Evolutionary conservation across 2,888 invertebrate species (phyloP).

Genomic region (Stenurella melanura): DNA sequence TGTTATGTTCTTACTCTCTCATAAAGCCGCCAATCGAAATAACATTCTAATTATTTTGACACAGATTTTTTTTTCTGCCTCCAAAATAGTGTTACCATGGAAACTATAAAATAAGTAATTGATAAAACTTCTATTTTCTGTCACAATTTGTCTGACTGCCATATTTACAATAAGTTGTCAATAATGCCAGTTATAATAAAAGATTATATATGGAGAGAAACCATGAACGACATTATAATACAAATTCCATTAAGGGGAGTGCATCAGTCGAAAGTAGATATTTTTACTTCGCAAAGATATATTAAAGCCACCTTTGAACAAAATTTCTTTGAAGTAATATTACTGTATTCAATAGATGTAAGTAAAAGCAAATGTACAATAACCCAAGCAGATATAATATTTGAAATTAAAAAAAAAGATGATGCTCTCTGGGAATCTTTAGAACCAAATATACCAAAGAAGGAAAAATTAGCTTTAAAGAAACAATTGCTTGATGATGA

Average conservation of each 20-base stretch:
- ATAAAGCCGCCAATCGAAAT: no score
- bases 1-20: no score
- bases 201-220: constrained; percentile 87
- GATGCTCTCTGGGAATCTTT: constrained; percentile 77
- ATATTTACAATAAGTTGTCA: background rate
- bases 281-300: constrained; percentile 82
- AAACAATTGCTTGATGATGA: constrained; percentile 77
- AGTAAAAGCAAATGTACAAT: constrained; percentile 78
- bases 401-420: constrained; percentile 80
- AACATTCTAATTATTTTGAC: no score
- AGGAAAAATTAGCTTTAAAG: constrained; percentile 77
- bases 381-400: constrained; percentile 78
- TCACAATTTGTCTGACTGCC: background rate
- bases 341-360: constrained; percentile 79
- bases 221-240: constrained; percentile 76
- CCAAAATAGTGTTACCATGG: background rate
- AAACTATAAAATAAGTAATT: constrained; percentile 3
- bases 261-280: constrained; percentile 79
- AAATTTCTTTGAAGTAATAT: constrained; percentile 84
- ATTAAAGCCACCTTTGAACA: constrained; percentile 84
- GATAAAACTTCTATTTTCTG: constrained; percentile 2
- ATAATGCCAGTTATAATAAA: constrained; percentile 84
- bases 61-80: no score
- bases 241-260: constrained; percentile 80
- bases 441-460: constrained; percentile 76